A percentile compares a stretch with the other conserved stretches of the same genome.
These are phyloP conservation scores for Dryobotodes eremita DNA, from an alignment of 2,888 invertebrate species.

Conservation along the genomic window DNA sequence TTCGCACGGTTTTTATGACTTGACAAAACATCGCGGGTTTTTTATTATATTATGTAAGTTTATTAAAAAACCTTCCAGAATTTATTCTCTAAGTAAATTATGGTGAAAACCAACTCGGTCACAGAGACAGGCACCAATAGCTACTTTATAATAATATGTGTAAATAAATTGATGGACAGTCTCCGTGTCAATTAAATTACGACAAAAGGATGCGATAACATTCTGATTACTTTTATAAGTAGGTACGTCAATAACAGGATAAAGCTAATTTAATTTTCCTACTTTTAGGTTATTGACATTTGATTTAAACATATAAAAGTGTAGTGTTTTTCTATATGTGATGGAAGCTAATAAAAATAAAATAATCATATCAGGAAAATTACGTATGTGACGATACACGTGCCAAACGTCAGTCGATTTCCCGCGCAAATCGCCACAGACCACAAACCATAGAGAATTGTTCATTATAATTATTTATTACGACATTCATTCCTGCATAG, in stretches of 20 bases:
- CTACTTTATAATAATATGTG: too few species aligned
- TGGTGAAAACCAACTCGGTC: neutral
- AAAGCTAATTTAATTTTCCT: constrained; percentile 2
- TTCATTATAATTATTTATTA: neutral
- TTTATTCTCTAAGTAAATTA: too few species aligned
- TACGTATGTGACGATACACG: neutral
- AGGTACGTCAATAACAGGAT: neutral
- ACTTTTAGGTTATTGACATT: neutral
- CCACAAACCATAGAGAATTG: constrained; percentile 9
- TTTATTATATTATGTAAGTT: too few species aligned
- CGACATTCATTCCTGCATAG: neutral
- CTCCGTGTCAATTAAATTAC: neutral
- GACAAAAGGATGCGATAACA: constrained; percentile 20
- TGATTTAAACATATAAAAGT: neutral
- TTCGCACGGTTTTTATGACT: too few species aligned
- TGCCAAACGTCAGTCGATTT: constrained; percentile 31
- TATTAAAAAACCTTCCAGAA: too few species aligned
- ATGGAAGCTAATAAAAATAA: neutral
- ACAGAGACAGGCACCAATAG: neutral
- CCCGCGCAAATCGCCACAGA: constrained; percentile 21
- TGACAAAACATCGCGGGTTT: too few species aligned
- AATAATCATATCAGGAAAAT: neutral
- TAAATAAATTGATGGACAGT: neutral
- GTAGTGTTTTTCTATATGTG: neutral
- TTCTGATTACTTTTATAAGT: constrained; percentile 5